Evolutionary conservation across 2,888 invertebrate genomes (phyloP).

Genomic region (Tenthredo livida): DNA sequence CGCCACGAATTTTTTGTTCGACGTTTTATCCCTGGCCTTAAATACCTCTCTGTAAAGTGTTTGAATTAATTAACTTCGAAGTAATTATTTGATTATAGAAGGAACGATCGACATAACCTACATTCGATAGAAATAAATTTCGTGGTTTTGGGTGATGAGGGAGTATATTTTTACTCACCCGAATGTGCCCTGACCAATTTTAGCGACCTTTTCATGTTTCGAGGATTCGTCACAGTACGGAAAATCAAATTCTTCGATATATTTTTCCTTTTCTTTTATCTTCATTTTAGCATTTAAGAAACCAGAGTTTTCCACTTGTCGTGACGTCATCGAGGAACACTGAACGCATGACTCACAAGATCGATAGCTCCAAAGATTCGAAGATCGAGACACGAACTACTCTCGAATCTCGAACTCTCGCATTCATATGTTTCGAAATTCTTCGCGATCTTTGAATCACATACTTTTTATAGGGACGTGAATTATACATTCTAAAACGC

Average conservation of each 20-base stretch:
- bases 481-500: background rate
- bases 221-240: constrained; percentile 94
- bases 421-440: background rate
- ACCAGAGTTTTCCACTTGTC: background rate
- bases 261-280: constrained; percentile 80
- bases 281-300: constrained; percentile 72
- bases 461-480: background rate
- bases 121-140: background rate
- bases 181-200: constrained; percentile 99
- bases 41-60: constrained; percentile 91
- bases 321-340: constrained; percentile 7
- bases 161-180: constrained; percentile 82
- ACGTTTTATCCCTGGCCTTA: constrained; percentile 94
- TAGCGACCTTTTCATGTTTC: constrained; percentile 97
- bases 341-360: background rate
- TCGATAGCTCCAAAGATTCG: background rate
- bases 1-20: constrained; percentile 94
- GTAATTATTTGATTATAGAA: background rate
- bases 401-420: background rate
- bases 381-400: background rate
- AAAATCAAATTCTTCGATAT: constrained; percentile 91
- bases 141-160: background rate
- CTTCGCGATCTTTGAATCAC: background rate
- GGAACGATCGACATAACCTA: constrained; percentile 56
- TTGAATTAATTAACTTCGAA: background rate